Percentiles rank a stretch among this genome's conserved stretches.
These are phyloP conservation scores for Netta rufina DNA, from an alignment of 2,797 vertebrate species.

Conservation along the genomic window DNA sequence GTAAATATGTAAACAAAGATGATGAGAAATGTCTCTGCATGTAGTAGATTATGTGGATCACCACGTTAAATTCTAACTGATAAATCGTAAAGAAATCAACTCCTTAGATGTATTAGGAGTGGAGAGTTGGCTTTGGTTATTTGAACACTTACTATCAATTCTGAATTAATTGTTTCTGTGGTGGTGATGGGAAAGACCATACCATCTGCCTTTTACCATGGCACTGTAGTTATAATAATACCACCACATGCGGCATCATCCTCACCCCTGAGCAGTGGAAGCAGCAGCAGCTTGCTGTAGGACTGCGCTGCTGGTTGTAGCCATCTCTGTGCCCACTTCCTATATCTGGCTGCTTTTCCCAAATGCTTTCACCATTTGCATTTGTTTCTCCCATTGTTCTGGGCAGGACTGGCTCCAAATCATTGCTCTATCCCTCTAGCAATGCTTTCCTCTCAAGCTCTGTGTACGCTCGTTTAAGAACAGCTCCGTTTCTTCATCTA, in stretches of 20 bases:
- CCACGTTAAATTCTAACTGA: background rate
- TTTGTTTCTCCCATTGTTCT: background rate
- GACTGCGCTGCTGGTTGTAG: background rate
- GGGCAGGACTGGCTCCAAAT: background rate
- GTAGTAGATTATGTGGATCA: background rate
- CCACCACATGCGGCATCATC: background rate
- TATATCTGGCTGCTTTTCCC: background rate
- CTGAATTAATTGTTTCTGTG: background rate
- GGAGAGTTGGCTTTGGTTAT: background rate
- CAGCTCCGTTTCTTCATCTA: background rate
- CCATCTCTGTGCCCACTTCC: background rate
- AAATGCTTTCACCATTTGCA: background rate
- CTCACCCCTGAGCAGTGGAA: background rate
- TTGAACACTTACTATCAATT: background rate
- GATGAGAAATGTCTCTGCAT: background rate
- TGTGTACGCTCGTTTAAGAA: background rate
- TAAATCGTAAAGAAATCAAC: background rate
- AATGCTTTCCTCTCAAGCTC: too few relatives aligned
- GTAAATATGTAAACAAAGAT: background rate
- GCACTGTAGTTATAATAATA: background rate
- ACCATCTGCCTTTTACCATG: background rate
- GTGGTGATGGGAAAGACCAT: background rate
- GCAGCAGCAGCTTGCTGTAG: background rate
- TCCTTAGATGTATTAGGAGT: background rate
- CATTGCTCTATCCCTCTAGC: background rate